These are phyloP conservation scores for Wasmannia auropunctata DNA, from an alignment of 1,140 invertebrate species.

Conservation along the genomic window DNA sequence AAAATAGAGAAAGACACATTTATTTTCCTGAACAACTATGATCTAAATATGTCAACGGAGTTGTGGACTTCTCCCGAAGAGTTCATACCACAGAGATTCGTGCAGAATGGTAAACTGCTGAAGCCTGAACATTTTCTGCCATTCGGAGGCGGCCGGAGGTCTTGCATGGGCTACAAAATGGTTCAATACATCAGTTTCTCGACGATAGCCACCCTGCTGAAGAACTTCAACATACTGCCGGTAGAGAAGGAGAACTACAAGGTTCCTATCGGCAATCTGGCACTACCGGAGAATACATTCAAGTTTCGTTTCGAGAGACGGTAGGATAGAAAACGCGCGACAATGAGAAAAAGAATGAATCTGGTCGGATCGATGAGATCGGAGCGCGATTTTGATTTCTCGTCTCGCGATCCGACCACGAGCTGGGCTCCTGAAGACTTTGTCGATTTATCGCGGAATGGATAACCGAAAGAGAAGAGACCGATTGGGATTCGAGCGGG, in stretches of 20 bases:
- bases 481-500: not conserved
- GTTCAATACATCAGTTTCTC: slow-evolving; percentile 92
- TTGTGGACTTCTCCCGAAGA: slow-evolving; percentile 87
- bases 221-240: slow-evolving; percentile 90
- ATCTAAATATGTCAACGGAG: slow-evolving; percentile 91
- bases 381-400: slow-evolving; percentile 23
- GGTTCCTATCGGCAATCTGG: slow-evolving; percentile 88
- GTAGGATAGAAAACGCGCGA: slow-evolving; percentile 59
- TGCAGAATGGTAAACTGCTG: slow-evolving; percentile 86
- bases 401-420: slow-evolving; percentile 16
- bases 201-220: slow-evolving; percentile 90
- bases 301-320: slow-evolving; percentile 87
- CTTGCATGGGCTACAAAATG: slow-evolving; percentile 95
- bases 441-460: not conserved
- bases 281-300: slow-evolving; percentile 89
- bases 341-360: not conserved
- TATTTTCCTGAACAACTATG: slow-evolving; percentile 95
- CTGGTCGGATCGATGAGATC: slow-evolving; percentile 13
- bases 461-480: too few species aligned
- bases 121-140: slow-evolving; percentile 92
- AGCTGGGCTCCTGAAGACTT: slow-evolving; percentile 17
- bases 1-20: slow-evolving; percentile 92
- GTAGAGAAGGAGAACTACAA: slow-evolving; percentile 84
- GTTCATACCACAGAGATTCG: slow-evolving; percentile 89
- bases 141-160: slow-evolving; percentile 94